Evolutionary conservation across 2,113 vertebrate species (phyloP), one percentile per base, ranked within the genome.

Genomic region (Oxyura jamaicensis): DNA sequence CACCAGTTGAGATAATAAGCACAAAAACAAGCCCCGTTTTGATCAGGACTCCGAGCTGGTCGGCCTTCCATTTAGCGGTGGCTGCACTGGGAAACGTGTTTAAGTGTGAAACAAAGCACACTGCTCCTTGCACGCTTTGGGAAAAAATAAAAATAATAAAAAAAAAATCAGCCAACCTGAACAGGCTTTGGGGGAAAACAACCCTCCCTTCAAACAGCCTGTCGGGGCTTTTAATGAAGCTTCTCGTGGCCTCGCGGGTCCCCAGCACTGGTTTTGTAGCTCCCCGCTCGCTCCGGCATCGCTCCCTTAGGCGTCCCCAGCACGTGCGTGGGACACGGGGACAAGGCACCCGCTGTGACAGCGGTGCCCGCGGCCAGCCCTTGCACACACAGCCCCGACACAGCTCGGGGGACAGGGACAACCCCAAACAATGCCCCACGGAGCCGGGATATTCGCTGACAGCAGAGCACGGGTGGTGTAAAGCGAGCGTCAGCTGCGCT

Each of bases 251-350:
- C 23, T 71, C 58, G 9, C 5, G 26, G 11, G 20, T 46, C 41
- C 41, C 25, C 0, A 1, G 8, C 22, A 14, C 56, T 48, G 20
- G 4, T 67, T 13, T 48, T 50, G 46, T 7, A 67, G 60, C 41
- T 28, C 15, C 42, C 12, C 8, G 17, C 58, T 42, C 25, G 1
- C 36, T 50, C 41, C 20, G 33, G 41, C 46, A 41, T 31, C 59
- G 31, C 53, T 20, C 5, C 46, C 76, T 62, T 9, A 36, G 26
- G 59, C 48, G 0, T 59, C 44, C 52, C 41, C 53, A 58, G 22
- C 21, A 8, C 3, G 0, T 8, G 17, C 25, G 3, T 0, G 18
- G 35, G 60, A 74, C 69, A 7, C 2, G 2, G 35, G 66, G 60
- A 82, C 74, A 44, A 23, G 48, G 3, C 1, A 1, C 36, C 26